Percentiles rank a stretch among this genome's conserved stretches.
Evolutionary conservation across 2,888 invertebrate species (phyloP).

Genomic region (Lamellibrachia satsuma): DNA sequence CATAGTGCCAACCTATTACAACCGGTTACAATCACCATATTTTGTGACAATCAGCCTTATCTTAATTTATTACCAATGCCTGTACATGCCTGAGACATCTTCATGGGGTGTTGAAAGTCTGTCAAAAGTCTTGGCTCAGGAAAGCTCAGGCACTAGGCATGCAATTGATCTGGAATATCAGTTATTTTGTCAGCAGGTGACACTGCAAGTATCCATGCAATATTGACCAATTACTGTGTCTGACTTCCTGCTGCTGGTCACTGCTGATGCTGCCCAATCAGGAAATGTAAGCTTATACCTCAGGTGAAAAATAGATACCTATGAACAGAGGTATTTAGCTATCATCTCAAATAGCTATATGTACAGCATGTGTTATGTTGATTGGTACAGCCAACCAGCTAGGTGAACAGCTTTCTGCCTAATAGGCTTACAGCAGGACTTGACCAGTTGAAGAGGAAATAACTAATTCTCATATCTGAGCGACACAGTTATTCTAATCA

Average conservation of each 20-base stretch:
- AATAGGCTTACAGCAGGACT: too few relatives aligned
- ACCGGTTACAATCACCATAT: neutral
- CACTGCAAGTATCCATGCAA: neutral
- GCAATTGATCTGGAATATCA: neutral
- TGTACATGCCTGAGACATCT: too few relatives aligned
- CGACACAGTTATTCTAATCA: too few relatives aligned
- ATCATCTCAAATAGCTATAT: neutral
- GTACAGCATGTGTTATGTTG: neutral
- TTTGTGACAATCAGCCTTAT: too few relatives aligned
- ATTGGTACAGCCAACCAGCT: neutral
- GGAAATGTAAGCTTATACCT: neutral
- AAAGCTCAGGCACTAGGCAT: neutral
- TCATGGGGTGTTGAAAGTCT: neutral
- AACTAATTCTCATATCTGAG: neutral
- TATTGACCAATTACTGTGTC: neutral
- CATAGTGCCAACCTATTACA: neutral
- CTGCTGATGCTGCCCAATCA: neutral
- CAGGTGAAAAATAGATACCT: neutral
- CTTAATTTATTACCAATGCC: too few relatives aligned
- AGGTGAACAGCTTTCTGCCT: neutral
- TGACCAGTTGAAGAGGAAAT: neutral
- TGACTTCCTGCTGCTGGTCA: neutral
- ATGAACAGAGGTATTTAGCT: neutral
- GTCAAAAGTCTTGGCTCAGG: neutral
- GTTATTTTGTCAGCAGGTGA: neutral